phyloP scores from a whole-genome alignment of 2,113 vertebrate species.

The Triplophysa siluroides region DNA sequence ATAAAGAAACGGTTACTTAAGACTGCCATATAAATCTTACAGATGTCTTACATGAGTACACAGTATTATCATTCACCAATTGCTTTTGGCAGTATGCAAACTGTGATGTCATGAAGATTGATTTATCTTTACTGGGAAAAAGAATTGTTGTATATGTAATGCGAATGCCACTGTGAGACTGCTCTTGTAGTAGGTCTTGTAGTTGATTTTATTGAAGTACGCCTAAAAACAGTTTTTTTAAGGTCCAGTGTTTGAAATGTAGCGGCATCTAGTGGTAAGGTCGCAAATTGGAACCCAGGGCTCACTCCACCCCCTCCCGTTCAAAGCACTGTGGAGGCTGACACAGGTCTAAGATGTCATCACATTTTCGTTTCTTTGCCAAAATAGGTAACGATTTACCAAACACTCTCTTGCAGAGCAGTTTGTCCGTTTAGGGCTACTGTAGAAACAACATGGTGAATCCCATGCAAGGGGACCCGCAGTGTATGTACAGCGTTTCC shows the following conservation, averaged over 20 bases:
- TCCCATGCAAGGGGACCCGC: too few relatives aligned
- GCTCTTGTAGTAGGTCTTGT: background rate
- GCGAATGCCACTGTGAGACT: background rate
- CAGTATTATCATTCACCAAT: background rate
- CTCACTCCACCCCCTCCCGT: too few relatives aligned
- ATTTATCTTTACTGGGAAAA: background rate
- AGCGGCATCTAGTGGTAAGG: too few relatives aligned
- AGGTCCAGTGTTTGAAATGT: background rate
- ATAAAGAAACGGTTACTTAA: background rate
- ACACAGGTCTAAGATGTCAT: too few relatives aligned
- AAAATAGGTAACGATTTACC: too few relatives aligned
- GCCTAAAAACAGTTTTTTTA: background rate
- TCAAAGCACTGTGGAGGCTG: too few relatives aligned
- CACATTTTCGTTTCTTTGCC: too few relatives aligned
- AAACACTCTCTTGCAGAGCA: too few relatives aligned
- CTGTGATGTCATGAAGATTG: background rate
- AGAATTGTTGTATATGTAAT: background rate
- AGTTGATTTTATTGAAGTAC: background rate
- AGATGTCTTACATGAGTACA: background rate
- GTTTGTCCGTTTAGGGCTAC: too few relatives aligned
- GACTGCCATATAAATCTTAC: background rate
- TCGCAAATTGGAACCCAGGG: too few relatives aligned
- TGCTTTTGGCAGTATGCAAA: background rate
- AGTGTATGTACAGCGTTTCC: too few relatives aligned
- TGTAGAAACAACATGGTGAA: too few relatives aligned